A percentile compares a stretch with the other conserved stretches of the same genome.
phyloP scores from a whole-genome alignment of 2,113 vertebrate species.

The Aptenodytes patagonicus region DNA sequence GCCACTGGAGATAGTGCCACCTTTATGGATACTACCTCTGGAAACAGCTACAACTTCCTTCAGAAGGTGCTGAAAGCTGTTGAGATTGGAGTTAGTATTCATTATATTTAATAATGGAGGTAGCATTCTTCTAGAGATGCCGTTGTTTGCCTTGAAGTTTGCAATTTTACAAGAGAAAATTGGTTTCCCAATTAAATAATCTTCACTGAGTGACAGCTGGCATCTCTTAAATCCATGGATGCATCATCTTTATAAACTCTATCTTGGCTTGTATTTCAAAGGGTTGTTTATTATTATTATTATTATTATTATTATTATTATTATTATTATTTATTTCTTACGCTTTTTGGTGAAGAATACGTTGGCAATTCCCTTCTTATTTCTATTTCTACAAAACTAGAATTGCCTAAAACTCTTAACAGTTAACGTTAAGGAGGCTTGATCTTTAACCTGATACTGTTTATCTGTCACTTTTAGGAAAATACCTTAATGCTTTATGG shows the following conservation, averaged over 20 bases:
- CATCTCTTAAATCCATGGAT: neutral
- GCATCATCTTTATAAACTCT: neutral
- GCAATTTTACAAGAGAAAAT: neutral
- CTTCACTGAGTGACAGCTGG: neutral
- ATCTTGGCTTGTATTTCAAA: neutral
- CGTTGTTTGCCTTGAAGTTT: neutral
- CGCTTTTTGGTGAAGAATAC: neutral
- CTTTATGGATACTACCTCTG: neutral
- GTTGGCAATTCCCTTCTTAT: neutral
- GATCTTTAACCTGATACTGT: neutral
- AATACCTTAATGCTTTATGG: neutral
- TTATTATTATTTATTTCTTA: neutral
- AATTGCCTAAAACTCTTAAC: neutral
- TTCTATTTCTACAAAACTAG: neutral
- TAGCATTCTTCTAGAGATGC: neutral
- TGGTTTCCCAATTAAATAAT: neutral
- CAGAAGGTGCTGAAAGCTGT: neutral
- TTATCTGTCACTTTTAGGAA: neutral
- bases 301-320: neutral
- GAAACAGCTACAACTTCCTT: neutral
- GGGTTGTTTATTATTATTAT: neutral
- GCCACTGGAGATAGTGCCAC: neutral
- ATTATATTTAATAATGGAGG: neutral
- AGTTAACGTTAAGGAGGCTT: neutral
- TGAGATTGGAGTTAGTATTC: neutral